These are phyloP conservation scores for Seira musarum DNA, from an alignment of 2,888 invertebrate genomes.

Conservation along the genomic window DNA sequence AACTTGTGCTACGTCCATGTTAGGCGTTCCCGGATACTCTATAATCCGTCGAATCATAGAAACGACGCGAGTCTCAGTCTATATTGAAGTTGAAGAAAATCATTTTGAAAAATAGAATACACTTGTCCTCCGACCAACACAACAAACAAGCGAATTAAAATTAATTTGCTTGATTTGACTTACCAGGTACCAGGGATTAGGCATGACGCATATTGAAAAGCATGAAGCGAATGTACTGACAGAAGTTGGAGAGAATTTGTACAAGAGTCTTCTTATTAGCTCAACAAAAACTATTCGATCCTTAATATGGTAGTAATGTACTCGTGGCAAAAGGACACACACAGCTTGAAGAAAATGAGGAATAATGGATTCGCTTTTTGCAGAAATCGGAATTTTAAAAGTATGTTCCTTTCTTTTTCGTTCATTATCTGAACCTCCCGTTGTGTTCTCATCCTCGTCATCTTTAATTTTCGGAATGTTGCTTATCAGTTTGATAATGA, in stretches of 20 bases:
- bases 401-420: background rate
- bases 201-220: background rate
- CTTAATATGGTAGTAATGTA: constrained; percentile 15
- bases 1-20: no score
- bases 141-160: no score
- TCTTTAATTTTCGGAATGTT: background rate
- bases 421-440: background rate
- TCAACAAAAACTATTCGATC: constrained; percentile 2
- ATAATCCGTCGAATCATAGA: no score
- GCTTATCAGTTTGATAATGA: background rate
- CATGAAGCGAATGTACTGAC: background rate
- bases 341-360: constrained; percentile 33
- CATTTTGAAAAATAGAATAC: no score
- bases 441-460: background rate
- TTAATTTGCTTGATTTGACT: background rate
- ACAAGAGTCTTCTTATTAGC: background rate
- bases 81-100: no score
- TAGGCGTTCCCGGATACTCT: no score
- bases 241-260: background rate
- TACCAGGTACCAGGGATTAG: constrained; percentile 7
- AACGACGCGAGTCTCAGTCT: no score
- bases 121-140: no score
- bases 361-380: constrained; percentile 18
- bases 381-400: background rate
- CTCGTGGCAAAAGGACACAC: constrained; percentile 10